Conservation (phyloP, 2,797 vertebrate genomes). For the Hyperoplus immaculatus region DNA sequence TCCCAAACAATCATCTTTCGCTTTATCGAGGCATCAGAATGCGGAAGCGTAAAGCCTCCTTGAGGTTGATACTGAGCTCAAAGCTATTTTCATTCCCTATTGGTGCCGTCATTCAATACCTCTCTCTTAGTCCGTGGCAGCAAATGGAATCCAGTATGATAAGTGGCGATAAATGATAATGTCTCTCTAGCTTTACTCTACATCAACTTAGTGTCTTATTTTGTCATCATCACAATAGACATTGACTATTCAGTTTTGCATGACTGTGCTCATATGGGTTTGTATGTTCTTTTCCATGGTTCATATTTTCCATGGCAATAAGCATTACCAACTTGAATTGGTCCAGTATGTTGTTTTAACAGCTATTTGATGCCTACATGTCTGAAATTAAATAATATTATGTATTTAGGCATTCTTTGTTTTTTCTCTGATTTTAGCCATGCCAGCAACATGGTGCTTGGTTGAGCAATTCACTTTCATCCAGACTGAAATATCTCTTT, state of each 20-base stretch:
- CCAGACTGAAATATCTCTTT: not conserved
- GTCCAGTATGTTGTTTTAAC: too few relatives aligned
- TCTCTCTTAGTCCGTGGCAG: conserved; percentile 53
- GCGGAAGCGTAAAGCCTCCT: conserved; percentile 68
- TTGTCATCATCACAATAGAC: conserved; percentile 19
- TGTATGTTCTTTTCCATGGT: conserved; percentile 9
- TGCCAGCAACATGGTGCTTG: too few relatives aligned
- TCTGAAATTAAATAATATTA: not conserved
- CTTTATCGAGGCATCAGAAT: conserved; percentile 69
- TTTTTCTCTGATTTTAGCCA: not conserved
- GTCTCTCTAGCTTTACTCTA: conserved; percentile 32
- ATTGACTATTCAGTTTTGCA: not conserved
- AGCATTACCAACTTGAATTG: not conserved
- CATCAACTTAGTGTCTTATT: conserved; percentile 24
- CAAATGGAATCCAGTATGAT: conserved; percentile 64
- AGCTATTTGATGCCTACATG: not conserved
- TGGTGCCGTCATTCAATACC: conserved; percentile 65
- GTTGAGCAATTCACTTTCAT: not conserved
- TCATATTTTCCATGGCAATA: not conserved
- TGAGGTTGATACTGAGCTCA: conserved; percentile 72
- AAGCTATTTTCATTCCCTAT: conserved; percentile 67
- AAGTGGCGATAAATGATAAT: conserved; percentile 54
- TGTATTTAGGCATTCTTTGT: not conserved
- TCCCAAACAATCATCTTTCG: conserved; percentile 55
- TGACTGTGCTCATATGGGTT: conserved; percentile 1